Percentiles rank a stretch among this genome's conserved stretches.
Evolutionary conservation across 2,113 vertebrate species (phyloP).

Genomic region (Motacilla alba): DNA sequence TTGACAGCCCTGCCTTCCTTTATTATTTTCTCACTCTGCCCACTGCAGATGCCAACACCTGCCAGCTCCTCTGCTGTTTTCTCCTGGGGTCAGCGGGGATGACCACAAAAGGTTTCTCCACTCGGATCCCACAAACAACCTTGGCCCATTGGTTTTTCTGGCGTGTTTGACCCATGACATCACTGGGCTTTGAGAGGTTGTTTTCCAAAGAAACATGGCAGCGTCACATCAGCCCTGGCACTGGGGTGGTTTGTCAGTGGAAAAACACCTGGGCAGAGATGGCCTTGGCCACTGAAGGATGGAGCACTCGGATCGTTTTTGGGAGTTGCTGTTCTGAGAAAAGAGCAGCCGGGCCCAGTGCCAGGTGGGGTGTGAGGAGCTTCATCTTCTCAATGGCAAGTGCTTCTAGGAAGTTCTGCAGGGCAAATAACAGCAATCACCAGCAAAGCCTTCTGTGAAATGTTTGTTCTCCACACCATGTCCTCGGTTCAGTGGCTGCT

Average conservation of each 20-base stretch:
- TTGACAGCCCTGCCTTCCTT: slow-evolving; percentile 40
- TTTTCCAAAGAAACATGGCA: background rate
- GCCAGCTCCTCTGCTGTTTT: background rate
- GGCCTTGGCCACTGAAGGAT: background rate
- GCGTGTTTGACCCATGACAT: accelerated
- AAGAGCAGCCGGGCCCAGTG: background rate
- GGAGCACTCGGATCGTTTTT: background rate
- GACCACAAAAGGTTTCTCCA: background rate
- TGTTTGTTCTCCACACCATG: background rate
- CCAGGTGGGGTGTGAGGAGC: background rate
- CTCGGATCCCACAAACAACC: background rate
- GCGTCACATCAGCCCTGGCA: background rate
- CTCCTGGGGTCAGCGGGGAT: background rate
- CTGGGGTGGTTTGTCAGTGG: background rate
- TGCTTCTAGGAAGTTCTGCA: background rate
- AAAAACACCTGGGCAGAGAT: background rate
- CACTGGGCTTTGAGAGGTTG: background rate
- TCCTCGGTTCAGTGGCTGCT: background rate
- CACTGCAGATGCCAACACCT: background rate
- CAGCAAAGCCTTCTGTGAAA: background rate
- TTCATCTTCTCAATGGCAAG: background rate
- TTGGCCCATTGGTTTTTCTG: accelerated
- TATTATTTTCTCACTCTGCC: slow-evolving; percentile 20
- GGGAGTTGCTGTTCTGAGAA: accelerated
- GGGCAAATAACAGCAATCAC: background rate